Evolutionary conservation across 2,888 invertebrate species (phyloP), one percentile per base, ranked within the genome.

Genomic region (Eristalinus sepulchralis): DNA sequence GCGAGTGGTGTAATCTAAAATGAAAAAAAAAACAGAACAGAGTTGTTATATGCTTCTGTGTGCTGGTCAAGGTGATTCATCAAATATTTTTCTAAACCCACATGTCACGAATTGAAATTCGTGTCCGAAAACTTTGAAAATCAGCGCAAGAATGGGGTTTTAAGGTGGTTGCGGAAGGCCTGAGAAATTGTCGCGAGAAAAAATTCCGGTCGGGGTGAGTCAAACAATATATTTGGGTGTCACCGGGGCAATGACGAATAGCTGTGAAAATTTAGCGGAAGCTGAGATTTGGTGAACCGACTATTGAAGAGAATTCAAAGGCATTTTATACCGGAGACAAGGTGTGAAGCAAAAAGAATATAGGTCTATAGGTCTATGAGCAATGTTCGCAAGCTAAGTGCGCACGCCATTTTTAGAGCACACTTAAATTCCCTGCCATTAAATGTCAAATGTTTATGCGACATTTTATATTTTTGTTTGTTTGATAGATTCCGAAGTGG

Each of bases 1-100:
- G 53, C 68, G 13, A 84, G 13, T 1, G 81, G 2, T 31, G 73
- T 81, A 11, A 77, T 63, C 88, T 88, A 70, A 60, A 87, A 86
- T 27, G 20, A 13, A 70, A 47, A 55, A 53, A 55, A 34, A 53
- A 33, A 53, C 13, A 13, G 11, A 33, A 27, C 27, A 27, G 27
- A 53, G 5, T 64, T 39, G 24, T 64, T 64, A 39, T 24, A 57
- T 3, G 2, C 24, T 24, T 8, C 17, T 47, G 47, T 47, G 17
- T 4, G 47, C 17, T 17, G 17, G 17, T 47, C 47, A 27, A 27
- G 27, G 27, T 27, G 27, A 27, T 2, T 27, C 27, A 27, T 27
- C 2, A 27, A 3, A 3, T 27, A 27, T 27, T 3, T 27, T 27
- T 2, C 27, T 27, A 27, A 2, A 27, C 27, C 27, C 27, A 27